These are phyloP conservation scores for Ecliptopera silaceata DNA, from an alignment of 2,888 invertebrate genomes.

Conservation along the genomic window DNA sequence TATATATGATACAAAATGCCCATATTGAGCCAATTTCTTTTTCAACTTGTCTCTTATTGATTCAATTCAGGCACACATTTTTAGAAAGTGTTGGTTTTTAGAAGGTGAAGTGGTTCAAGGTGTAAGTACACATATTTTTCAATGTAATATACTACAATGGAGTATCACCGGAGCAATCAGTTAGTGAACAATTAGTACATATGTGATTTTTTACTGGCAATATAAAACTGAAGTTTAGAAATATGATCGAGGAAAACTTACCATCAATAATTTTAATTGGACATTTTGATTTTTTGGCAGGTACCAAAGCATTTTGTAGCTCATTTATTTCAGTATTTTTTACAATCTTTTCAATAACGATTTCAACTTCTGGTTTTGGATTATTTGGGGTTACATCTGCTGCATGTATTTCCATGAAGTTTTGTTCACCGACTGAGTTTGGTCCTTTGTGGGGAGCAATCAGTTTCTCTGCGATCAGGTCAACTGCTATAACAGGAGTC, in stretches of 20 bases:
- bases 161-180: no score
- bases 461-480: conserved; percentile 38
- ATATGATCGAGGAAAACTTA: conserved; percentile 39
- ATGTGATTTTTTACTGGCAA: no score
- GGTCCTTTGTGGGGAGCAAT: conserved; percentile 39
- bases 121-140: no score
- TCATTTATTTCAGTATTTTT: conserved; percentile 1
- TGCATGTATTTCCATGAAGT: conserved; percentile 4
- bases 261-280: conserved; percentile 46
- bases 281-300: conserved; percentile 3
- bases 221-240: not conserved
- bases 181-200: no score
- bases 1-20: no score
- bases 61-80: no score
- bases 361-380: conserved; percentile 3
- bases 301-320: not conserved
- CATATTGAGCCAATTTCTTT: no score
- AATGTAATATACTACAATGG: no score
- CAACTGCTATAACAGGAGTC: conserved; percentile 45
- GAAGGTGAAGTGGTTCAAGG: no score
- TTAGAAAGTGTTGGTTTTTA: no score
- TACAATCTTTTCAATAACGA: conserved; percentile 12
- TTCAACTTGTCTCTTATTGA: no score
- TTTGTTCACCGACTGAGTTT: conserved; percentile 11
- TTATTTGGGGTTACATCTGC: not conserved